Base-by-base conservation (phyloP, 2,797 vertebrate species). In the Semotilus atromaculatus region DNA sequence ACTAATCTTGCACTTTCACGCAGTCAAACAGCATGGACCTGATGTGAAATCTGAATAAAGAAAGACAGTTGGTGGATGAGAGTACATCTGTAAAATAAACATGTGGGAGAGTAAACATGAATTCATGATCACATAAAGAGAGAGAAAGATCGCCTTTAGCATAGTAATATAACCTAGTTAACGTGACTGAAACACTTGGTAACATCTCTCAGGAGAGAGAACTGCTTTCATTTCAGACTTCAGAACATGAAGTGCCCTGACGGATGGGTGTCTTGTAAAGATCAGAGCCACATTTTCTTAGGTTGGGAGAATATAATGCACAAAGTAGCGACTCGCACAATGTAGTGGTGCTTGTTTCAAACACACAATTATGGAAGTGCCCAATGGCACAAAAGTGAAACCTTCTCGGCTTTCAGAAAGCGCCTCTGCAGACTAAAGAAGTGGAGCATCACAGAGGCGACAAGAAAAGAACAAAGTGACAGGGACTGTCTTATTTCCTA, bases 391-490 rank as follows among this genome's bases (percentile, higher is more conserved):
- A 66, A 88, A 92, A 90, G 72, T 7, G 9, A 84, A 84, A 86
- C 84, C 74, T 88, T 87, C 55, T 55, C 76, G 60, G 48, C 81
- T 87, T 88, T 85, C 64, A 75, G 86, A 74, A 62, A 85, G 85
- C 80, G 80, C 79, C 73, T 90, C 72, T 86, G 67, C 85, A 77
- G 43, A 88, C 45, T 36, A 34, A 89, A 31, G 64, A 88, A 86
- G 84, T 88, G 55, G 58, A 82, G 78, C 71, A 87, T 86, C 86
- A 72, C 29, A 80, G 90, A 90, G 89, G 85, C 87, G 62, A 93
- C 80, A 85, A 86, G 55, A 86, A 67, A 74, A 83, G 90, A 93
- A 93, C 89, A 92, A 91, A 92, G 89, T 88, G 89, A 86, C 64
- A 82, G 64, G 90, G 87, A 89, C 67, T 76, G 80, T 88, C 90